phyloP scores from a whole-genome alignment of 2,888 invertebrate species.

The Cataglyphis livida region DNA sequence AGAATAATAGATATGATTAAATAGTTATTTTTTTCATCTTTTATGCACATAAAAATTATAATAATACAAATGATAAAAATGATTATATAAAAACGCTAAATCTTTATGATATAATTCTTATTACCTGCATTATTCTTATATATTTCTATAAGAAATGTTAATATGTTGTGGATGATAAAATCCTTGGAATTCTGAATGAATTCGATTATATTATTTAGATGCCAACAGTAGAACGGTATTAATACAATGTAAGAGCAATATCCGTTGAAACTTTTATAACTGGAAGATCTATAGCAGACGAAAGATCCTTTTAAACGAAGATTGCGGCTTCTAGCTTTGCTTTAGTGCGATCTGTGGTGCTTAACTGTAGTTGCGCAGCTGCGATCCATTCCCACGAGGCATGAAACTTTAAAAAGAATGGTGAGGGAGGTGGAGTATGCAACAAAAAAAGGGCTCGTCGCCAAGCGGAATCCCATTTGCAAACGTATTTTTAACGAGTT shows the following conservation, averaged over 20 bases:
- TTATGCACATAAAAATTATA: neutral
- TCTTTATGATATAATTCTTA: neutral
- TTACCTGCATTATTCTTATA: neutral
- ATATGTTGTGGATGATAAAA: neutral
- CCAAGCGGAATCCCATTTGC: constrained; percentile 70
- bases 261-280: constrained; percentile 39
- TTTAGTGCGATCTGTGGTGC: constrained; percentile 70
- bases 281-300: constrained; percentile 57
- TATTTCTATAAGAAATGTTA: neutral
- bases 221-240: neutral
- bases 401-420: constrained; percentile 77
- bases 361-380: constrained; percentile 69
- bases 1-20: neutral
- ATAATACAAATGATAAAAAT: neutral
- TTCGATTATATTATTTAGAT: neutral
- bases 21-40: neutral
- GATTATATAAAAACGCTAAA: neutral
- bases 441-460: constrained; percentile 62
- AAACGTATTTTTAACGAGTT: constrained; percentile 75
- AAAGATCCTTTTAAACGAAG: constrained; percentile 70
- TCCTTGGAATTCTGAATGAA: neutral
- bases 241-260: constrained; percentile 24
- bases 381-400: constrained; percentile 75
- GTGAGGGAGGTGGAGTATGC: constrained; percentile 54
- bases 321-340: constrained; percentile 67